Conservation (phyloP, 1,140 invertebrate species). For the Dendroctonus ponderosae region DNA sequence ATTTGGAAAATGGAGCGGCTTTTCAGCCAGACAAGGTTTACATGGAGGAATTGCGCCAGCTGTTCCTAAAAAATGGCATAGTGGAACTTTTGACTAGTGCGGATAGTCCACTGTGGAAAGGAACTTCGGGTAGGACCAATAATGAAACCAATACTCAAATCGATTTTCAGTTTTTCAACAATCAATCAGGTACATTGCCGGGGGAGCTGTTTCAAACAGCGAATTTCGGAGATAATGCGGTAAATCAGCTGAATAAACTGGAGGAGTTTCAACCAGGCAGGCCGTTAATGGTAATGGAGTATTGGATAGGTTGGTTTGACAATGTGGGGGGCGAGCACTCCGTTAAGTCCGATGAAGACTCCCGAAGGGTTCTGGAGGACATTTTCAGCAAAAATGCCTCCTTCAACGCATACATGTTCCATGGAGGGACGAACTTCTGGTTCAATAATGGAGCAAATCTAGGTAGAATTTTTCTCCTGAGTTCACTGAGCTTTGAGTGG, state of each 20-base stretch:
- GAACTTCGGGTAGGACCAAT: conserved; percentile 11
- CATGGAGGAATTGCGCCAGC: conserved; percentile 51
- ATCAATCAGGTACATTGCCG: conserved; percentile 22
- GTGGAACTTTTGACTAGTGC: conserved; percentile 56
- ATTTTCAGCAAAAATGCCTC: conserved; percentile 52
- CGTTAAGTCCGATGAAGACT: conserved; percentile 25
- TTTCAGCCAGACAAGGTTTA: conserved; percentile 52
- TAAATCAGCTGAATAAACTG: conserved; percentile 13
- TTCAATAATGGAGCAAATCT: conserved; percentile 50
- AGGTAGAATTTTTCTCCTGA: not conserved
- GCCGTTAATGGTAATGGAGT: conserved; percentile 39
- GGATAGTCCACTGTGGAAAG: conserved; percentile 35
- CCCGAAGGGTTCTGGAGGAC: conserved; percentile 31
- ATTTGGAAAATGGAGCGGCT: conserved; percentile 34
- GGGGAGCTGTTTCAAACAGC: conserved; percentile 30
- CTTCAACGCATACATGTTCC: conserved; percentile 71
- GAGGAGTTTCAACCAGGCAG: conserved; percentile 32
- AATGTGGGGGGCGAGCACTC: conserved; percentile 32
- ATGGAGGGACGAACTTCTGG: conserved; percentile 69
- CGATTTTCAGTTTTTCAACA: too few species aligned
- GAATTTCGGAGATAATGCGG: conserved; percentile 29
- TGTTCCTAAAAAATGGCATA: conserved; percentile 49
- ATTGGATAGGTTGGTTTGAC: conserved; percentile 44
- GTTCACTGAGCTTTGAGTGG: not conserved
- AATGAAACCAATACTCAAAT: too few species aligned